Conservation (phyloP, 2,113 vertebrate species). For the Corvus hawaiiensis region DNA sequence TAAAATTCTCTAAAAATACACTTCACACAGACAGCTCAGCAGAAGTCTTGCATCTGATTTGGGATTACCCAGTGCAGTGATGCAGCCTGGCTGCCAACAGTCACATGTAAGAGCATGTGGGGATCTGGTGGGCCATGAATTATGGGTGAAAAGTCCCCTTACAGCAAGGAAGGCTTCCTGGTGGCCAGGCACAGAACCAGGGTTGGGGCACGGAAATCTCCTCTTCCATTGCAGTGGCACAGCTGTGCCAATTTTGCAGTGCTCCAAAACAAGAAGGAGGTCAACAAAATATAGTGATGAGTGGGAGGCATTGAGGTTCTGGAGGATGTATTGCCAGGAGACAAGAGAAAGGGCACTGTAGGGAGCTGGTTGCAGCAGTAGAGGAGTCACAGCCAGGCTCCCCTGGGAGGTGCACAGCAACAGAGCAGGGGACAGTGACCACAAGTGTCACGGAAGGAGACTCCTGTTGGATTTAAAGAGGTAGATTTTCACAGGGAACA, state of each 20-base stretch:
- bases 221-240: neutral
- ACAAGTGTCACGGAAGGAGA: neutral
- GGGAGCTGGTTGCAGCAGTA: neutral
- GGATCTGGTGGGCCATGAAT: neutral
- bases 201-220: accelerated
- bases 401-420: neutral
- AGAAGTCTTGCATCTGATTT: neutral
- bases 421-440: neutral
- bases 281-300: neutral
- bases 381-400: neutral
- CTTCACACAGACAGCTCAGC: neutral
- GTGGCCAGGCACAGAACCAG: accelerated
- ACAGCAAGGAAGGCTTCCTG: neutral
- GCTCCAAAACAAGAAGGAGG: neutral
- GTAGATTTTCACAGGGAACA: neutral
- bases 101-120: accelerated
- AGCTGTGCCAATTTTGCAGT: neutral
- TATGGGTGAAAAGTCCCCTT: neutral
- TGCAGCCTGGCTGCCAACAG: accelerated
- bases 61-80: accelerated
- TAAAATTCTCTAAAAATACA: neutral
- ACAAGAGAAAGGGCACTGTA: accelerated
- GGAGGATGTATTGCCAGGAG: neutral
- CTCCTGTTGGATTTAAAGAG: neutral
- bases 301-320: neutral